Conservation (phyloP, 1,140 invertebrate species). For the Drosophila ohnishii region DNA sequence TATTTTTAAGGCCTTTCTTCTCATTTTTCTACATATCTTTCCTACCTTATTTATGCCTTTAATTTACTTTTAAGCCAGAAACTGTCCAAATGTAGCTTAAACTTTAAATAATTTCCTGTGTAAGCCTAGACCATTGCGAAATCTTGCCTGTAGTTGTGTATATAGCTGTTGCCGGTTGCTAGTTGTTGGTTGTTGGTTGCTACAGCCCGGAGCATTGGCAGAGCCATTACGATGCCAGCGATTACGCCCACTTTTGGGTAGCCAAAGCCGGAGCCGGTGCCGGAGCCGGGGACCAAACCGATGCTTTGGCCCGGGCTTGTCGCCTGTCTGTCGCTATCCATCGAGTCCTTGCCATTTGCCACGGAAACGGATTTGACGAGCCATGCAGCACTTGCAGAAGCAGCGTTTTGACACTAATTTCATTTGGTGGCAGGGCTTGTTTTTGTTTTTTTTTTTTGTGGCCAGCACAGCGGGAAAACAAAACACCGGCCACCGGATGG, state of each 20-base stretch:
- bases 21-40: too few species aligned
- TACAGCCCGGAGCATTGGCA: constrained; percentile 32
- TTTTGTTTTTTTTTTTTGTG: constrained; percentile 63
- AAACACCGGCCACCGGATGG: constrained; percentile 3
- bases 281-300: neutral
- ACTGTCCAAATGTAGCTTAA: neutral
- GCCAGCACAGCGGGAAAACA: constrained; percentile 14
- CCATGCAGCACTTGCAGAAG: constrained; percentile 56
- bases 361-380: constrained; percentile 58
- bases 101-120: constrained; percentile 2
- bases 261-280: neutral
- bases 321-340: constrained; percentile 41
- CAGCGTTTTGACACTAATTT: constrained; percentile 80
- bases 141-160: constrained; percentile 26
- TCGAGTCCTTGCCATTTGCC: constrained; percentile 30
- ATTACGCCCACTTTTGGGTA: constrained; percentile 59
- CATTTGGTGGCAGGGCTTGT: constrained; percentile 49
- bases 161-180: constrained; percentile 25
- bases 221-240: constrained; percentile 50
- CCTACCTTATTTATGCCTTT: too few species aligned
- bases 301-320: constrained; percentile 21
- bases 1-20: too few species aligned
- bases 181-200: constrained; percentile 32
- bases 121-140: constrained; percentile 18
- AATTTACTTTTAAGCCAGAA: too few species aligned